phyloP scores from a whole-genome alignment of 2,113 vertebrate genomes.

The Amazona guildingii region DNA sequence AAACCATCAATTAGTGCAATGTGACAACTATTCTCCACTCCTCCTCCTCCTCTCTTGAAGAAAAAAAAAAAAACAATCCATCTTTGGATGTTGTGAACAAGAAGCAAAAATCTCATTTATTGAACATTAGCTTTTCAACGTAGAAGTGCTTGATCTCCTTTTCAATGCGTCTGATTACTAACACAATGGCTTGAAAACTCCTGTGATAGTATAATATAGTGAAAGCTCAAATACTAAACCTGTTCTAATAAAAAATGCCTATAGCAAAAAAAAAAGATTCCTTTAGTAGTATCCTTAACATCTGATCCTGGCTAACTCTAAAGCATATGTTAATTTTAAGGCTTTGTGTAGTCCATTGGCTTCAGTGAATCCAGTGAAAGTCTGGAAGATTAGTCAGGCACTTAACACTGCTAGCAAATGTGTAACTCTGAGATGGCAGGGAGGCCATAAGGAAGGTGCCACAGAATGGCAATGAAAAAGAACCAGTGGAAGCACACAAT shows the following conservation, averaged over 20 bases:
- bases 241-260: neutral
- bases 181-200: neutral
- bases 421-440: neutral
- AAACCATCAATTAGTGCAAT: conserved; percentile 13
- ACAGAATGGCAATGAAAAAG: neutral
- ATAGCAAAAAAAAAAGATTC: neutral
- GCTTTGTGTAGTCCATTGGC: neutral
- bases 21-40: neutral
- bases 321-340: neutral
- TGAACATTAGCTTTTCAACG: neutral
- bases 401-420: neutral
- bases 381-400: conserved; percentile 11
- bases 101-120: neutral
- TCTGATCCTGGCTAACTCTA: neutral
- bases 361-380: conserved; percentile 16
- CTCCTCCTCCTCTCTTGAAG: neutral
- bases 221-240: neutral
- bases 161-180: neutral
- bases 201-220: neutral
- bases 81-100: neutral
- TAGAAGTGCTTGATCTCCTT: neutral
- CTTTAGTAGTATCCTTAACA: neutral
- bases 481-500: neutral
- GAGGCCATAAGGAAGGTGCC: neutral
- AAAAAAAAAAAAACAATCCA: neutral